Base-by-base conservation (phyloP, 2,113 vertebrate species). In the Cyprinodon brontotheroides region DNA sequence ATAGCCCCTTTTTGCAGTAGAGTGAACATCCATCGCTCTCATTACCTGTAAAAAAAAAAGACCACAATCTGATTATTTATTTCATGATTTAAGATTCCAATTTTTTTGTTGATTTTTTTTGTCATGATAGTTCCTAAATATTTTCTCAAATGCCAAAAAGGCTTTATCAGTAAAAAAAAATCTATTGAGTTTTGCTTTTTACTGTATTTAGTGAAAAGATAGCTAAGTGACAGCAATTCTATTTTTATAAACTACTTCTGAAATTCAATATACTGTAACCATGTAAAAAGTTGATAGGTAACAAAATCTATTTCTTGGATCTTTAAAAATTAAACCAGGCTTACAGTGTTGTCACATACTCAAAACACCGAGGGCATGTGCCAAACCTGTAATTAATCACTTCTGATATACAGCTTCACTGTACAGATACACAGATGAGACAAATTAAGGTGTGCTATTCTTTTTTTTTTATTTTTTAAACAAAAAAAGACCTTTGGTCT, bases 11-110 rank as follows among this genome's bases (percentile, higher is more conserved):
- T 66, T 63, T 82, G 69, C 83, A 70, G 39, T 74, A 60, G 60
- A 65, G 64, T 59, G 63, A 45, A 39, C 53, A 17, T 64, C 43
- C 4, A 37, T 57, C 68, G 50, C 59, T 72, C 79, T 12, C 50
- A 72, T 89, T 75, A 89, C 87, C 90, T 92, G 84, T 10, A 67
- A 43, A 72, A 63, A n/a, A 79, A 48, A 74, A 77, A 61, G 73
- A 50, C 53, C 20, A 50, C 17, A 65, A 50, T 60, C 0, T n/a
- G 22, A 11, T 37, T 69, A 70, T 8, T 68, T 43, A 68, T 50
- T 45, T 45, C 11, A 45, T 8, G 9, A 6, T 45, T 45, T 6
- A 45, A 10, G 43, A 9, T 45, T 29, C 29, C 1, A 29, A 10
- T 2, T 11, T 7, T 45, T 11, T 45, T 45, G 12, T 45, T 8